Percentiles rank a stretch among this genome's conserved stretches.
Conservation (phyloP, 2,888 invertebrate species). For the Psylliodes chrysocephalus region DNA sequence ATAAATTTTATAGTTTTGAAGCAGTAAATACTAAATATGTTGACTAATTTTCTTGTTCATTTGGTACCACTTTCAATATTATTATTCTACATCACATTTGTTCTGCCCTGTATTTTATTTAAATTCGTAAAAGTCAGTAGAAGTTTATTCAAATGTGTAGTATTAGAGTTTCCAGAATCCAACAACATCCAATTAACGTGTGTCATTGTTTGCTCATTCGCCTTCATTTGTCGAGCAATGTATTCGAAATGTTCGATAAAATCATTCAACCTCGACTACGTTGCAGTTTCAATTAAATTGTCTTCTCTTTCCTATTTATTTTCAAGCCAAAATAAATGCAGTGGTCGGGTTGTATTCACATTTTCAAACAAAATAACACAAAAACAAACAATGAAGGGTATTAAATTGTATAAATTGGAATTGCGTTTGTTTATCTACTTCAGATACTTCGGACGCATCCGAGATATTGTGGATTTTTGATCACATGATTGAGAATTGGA, state of each 20-base stretch:
- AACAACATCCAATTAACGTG: neutral
- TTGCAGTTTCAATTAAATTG: constrained; percentile 2
- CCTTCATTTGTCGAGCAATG: constrained; percentile 2
- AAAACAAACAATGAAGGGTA: neutral
- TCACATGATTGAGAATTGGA: too few species aligned
- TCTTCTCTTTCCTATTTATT: neutral
- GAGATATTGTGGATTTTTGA: too few species aligned
- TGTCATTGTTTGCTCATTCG: neutral
- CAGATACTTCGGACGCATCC: too few species aligned
- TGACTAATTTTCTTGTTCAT: too few species aligned
- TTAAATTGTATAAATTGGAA: neutral
- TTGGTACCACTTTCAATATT: too few species aligned
- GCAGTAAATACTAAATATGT: too few species aligned
- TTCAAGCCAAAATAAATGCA: neutral
- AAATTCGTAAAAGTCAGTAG: neutral
- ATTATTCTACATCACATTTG: too few species aligned
- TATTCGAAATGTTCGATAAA: constrained; percentile 4
- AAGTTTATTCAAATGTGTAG: neutral
- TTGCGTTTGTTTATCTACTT: too few species aligned
- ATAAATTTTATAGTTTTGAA: too few species aligned
- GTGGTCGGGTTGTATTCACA: neutral
- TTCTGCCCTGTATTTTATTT: too few species aligned
- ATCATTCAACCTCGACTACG: neutral
- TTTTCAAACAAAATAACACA: neutral
- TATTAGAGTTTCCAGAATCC: neutral